phyloP scores from a whole-genome alignment of 2,113 vertebrate genomes.

The Elephantulus edwardii region DNA sequence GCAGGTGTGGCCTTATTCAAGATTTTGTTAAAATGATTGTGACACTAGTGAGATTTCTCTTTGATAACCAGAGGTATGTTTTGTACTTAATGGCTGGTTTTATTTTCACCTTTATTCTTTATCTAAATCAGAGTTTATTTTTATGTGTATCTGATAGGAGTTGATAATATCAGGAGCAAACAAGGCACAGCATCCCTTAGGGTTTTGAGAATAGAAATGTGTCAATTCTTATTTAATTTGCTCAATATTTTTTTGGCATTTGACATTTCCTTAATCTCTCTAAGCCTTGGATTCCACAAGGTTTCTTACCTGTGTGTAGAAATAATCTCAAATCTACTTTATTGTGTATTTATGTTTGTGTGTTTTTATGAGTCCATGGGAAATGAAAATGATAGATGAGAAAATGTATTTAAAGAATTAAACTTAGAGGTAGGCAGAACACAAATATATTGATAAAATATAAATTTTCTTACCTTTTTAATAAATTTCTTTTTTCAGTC shows the following conservation, averaged over 20 bases:
- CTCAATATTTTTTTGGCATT: neutral
- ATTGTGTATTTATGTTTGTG: neutral
- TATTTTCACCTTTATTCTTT: neutral
- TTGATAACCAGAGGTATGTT: neutral
- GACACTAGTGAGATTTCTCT: neutral
- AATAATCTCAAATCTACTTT: neutral
- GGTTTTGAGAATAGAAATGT: neutral
- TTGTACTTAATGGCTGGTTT: neutral
- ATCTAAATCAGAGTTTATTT: neutral
- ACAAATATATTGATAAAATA: neutral
- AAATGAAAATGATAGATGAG: neutral
- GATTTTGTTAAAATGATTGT: slow-evolving; percentile 30
- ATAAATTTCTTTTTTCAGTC: neutral
- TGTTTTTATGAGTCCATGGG: neutral
- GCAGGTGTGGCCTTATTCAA: neutral
- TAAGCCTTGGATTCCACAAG: neutral
- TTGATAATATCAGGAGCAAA: neutral
- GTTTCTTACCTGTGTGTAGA: neutral
- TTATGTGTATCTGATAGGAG: neutral
- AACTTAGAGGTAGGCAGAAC: neutral
- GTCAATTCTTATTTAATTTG: neutral
- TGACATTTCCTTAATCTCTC: neutral
- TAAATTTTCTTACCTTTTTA: neutral
- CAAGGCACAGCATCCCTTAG: accelerated
- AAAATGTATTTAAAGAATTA: neutral